Evolutionary conservation across 2,797 vertebrate species (phyloP).

Genomic region (Schizothorax lantsangensis): DNA sequence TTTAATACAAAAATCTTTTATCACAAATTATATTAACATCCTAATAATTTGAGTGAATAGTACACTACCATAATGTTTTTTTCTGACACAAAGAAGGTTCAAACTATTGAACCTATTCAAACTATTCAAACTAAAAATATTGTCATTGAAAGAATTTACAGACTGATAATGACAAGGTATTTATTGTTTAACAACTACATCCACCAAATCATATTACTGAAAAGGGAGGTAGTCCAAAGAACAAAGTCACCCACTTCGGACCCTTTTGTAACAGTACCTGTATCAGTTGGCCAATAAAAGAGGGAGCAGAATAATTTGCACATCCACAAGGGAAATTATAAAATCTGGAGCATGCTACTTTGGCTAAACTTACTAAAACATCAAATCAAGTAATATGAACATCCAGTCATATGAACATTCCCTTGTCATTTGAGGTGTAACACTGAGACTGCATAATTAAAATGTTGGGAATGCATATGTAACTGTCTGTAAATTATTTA

Average conservation of each 20-base stretch:
- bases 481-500: not conserved
- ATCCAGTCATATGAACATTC: too few relatives aligned
- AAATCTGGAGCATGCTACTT: constrained; percentile 62
- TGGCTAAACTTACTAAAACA: constrained; percentile 47
- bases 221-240: not conserved
- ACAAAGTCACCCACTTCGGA: constrained; percentile 69
- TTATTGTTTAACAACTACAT: not conserved
- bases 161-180: not conserved
- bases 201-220: not conserved
- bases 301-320: constrained; percentile 43
- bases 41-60: not conserved
- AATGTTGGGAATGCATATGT: not conserved
- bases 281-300: constrained; percentile 65
- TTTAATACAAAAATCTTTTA: too few relatives aligned
- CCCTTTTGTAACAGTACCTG: constrained; percentile 47
- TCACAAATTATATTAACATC: not conserved
- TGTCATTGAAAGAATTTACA: not conserved
- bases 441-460: not conserved
- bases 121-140: not conserved
- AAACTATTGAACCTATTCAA: not conserved
- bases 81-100: not conserved
- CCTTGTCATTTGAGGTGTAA: not conserved
- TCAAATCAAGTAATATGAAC: not conserved
- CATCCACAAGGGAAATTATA: constrained; percentile 63
- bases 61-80: not conserved